These are phyloP conservation scores for Lissonota sp. DNA, from an alignment of 2,888 invertebrate genomes.

Conservation along the genomic window DNA sequence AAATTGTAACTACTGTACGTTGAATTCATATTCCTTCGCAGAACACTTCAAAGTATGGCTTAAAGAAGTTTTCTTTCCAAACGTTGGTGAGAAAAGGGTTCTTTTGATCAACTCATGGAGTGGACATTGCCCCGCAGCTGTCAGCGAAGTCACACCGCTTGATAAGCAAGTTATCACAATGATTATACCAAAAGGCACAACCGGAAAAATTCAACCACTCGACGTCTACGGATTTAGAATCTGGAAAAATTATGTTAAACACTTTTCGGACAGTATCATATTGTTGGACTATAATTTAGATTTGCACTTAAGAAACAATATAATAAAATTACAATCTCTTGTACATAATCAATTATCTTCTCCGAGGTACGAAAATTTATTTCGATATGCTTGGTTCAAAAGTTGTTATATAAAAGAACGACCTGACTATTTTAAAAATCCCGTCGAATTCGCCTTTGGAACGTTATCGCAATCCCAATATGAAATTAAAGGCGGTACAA, in stretches of 20 bases:
- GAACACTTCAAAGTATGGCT: constrained; percentile 37
- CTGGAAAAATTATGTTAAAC: constrained; percentile 26
- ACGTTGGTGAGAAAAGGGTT: constrained; percentile 7
- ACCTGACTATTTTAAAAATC: too few species aligned
- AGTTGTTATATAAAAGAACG: constrained; percentile 7
- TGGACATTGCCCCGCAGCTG: constrained; percentile 15
- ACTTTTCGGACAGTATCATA: constrained; percentile 7
- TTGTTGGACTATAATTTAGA: constrained; percentile 18
- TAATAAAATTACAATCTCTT: constrained; percentile 18
- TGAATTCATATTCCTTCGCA: not conserved
- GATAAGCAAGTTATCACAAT: not conserved
- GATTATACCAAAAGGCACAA: constrained; percentile 25
- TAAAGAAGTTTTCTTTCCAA: constrained; percentile 18
- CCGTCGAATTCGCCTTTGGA: too few species aligned
- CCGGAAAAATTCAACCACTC: constrained; percentile 30
- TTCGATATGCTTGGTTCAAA: constrained; percentile 14
- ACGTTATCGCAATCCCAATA: not conserved
- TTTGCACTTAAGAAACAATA: constrained; percentile 18
- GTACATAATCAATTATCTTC: constrained; percentile 21
- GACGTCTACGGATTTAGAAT: constrained; percentile 37
- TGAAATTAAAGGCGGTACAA: not conserved
- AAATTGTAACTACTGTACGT: not conserved
- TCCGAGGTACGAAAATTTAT: not conserved
- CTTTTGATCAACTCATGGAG: constrained; percentile 24
- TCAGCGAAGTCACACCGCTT: too few species aligned